A percentile compares a stretch with the other conserved stretches of the same genome.
phyloP scores from a whole-genome alignment of 2,113 vertebrate genomes.

The Microtus montanus region DNA sequence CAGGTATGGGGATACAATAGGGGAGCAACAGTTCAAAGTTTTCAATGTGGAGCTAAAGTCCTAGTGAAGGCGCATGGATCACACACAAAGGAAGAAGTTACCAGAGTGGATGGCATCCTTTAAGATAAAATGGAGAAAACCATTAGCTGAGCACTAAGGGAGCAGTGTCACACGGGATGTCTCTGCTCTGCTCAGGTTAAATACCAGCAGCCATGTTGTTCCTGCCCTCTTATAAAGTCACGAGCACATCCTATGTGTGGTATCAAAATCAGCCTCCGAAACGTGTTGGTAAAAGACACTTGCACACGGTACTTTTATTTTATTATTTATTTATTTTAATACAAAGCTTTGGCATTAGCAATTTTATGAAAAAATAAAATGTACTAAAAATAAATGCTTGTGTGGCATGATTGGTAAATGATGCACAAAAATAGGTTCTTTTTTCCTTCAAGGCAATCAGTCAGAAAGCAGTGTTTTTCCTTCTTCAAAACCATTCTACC shows the following conservation, averaged over 20 bases:
- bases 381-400: slow-evolving; percentile 87
- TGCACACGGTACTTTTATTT: slow-evolving; percentile 75
- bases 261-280: not conserved
- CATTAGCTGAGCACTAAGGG: fast-evolving
- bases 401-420: slow-evolving; percentile 88
- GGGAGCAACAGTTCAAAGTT: not conserved
- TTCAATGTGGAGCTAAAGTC: not conserved
- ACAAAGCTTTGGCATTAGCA: slow-evolving; percentile 91
- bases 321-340: slow-evolving; percentile 86
- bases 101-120: not conserved
- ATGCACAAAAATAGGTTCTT: slow-evolving; percentile 88
- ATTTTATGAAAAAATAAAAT: slow-evolving; percentile 90
- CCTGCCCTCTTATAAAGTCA: fast-evolving
- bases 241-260: fast-evolving
- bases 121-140: not conserved
- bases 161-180: not conserved
- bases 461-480: slow-evolving; percentile 78
- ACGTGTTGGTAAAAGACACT: slow-evolving; percentile 64
- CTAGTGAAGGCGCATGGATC: not conserved
- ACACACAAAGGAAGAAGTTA: not conserved
- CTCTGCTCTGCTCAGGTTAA: not conserved
- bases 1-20: not conserved
- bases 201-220: not conserved
- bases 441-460: slow-evolving; percentile 84
- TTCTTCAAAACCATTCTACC: slow-evolving; percentile 91